Percentiles rank a stretch among this genome's conserved stretches.
Conservation (phyloP, 2,888 invertebrate species). For the Tetranychus piercei region DNA sequence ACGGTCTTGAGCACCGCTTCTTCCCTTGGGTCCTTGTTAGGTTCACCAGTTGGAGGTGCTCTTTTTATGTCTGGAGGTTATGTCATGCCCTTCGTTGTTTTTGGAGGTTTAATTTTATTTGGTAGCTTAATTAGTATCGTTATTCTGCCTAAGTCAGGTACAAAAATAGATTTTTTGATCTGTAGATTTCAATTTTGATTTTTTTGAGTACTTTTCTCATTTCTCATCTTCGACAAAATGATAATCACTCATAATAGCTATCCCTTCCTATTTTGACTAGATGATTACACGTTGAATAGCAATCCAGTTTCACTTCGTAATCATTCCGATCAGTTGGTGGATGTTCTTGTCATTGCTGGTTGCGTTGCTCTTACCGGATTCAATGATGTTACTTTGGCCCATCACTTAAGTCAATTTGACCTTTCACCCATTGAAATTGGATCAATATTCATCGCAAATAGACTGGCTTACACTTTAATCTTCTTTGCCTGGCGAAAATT, state of each 20-base stretch:
- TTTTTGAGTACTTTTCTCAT: no score
- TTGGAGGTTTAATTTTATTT: conserved; percentile 54
- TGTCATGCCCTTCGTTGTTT: conserved; percentile 56
- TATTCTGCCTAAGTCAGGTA: conserved; percentile 41
- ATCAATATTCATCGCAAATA: conserved; percentile 63
- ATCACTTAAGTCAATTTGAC: conserved; percentile 47
- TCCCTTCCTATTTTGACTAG: no score
- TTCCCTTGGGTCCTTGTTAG: conserved; percentile 66
- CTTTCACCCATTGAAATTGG: conserved; percentile 52
- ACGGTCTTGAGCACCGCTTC: conserved; percentile 65
- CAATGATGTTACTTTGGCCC: conserved; percentile 68
- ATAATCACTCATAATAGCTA: no score
- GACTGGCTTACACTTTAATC: conserved; percentile 55
- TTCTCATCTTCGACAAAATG: neutral
- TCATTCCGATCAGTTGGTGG: conserved; percentile 18
- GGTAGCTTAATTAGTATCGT: conserved; percentile 54
- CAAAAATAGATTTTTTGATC: neutral
- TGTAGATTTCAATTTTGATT: neutral
- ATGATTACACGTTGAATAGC: neutral
- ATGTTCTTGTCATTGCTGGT: conserved; percentile 23
- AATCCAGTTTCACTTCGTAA: conserved; percentile 16
- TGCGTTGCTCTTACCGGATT: conserved; percentile 45
- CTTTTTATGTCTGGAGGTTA: conserved; percentile 48
- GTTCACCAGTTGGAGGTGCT: conserved; percentile 71
- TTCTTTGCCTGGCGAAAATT: conserved; percentile 63